Evolutionary conservation across 2,888 invertebrate species (phyloP), one percentile per base, ranked within the genome.

Genomic region (Allacma fusca): DNA sequence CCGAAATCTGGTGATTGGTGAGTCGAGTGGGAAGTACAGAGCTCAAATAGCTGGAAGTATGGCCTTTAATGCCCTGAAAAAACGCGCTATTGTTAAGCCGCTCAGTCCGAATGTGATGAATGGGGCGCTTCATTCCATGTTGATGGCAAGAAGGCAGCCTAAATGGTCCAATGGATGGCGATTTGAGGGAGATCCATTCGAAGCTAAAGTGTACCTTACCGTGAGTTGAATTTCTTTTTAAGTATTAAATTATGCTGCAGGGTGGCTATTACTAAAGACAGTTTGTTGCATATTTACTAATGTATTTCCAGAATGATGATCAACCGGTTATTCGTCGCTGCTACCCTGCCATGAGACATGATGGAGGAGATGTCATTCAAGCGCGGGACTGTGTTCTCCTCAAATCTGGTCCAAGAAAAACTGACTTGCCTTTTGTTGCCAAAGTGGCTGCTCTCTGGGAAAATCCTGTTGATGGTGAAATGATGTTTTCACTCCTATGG

Each of bases 361-460:
- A 94, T 87, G 88, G 88, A n/a, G 97, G 97, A 75, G 94, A 96
- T 87, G 91, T 93, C 79, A 92, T 98, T 83, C 89, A 91, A 86
- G 93, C 94, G 44, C 91, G 94, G 75, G 97, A 98, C 88, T 96
- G 97, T 88, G 95, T 98, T 76, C 90, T 98, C 78, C 89, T 98
- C 81, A 93, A 94, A 83, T 95, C 97, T 65, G 94, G 94, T 74
- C 91, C 89, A 86, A 91, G 90, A 85, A 92, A 92, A 85, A 94
- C 92, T 59, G 95, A 96, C 86, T 90, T 96, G 84, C 98, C 98
- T 28, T 98, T 93, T 87, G 95, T 98, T 74, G 98, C 97, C 71
- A 94, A 97, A 88, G 94, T 98, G 81, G 94, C 95, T 75, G 93
- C 94, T 78, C 90, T 98, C 43, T 98, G 97, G 96, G 96, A 97